Base-by-base conservation (phyloP, 2,797 vertebrate genomes). In the Arctocebus calabarensis region DNA sequence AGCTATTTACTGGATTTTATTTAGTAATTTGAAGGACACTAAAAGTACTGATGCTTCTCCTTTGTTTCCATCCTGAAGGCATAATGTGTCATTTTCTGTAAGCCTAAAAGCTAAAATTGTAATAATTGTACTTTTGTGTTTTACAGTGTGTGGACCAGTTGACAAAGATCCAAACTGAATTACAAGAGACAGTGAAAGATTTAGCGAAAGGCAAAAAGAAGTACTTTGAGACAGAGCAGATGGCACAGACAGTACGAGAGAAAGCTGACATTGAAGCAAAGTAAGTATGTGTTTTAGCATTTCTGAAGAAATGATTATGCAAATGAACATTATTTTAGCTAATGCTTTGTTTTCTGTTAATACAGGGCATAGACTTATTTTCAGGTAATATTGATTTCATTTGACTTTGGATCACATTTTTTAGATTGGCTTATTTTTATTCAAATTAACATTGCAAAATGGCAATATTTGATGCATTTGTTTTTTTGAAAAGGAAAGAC, bases 201-300 rank as follows among this genome's bases (percentile, higher is more conserved):
- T 98, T 99, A 98, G 99, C 99, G 94, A 99, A 99, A 98, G 99
- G 99, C 98, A 99, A 99, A 98, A 99, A 99, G 98, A 99, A 99
- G 98, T 99, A 99, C 98, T 99, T 99, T 97, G 99, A 99, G 98
- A 99, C 99, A 52, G 99, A 99, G 98, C 99, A 99, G 99, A 99
- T 99, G 99, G 99, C 99, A 96, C 99, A 99, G 52, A 99, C 99
- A 32, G 99, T 99, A 97, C 98, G 99, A 96, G 99, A 99, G 98
- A 99, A 99, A 98, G 99, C 99, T 2, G 99, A 99, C 98, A 99
- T 99, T 52, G 99, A 99, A 98, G 99, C 99, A 98, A 99, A 99
- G 99, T 99, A 99, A 99, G 99, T 99, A 99, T 97, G 99, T 99
- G 97, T 97, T 97, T 90, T 93, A 95, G 92, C 86, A 77, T 96